phyloP scores from a whole-genome alignment of 1,140 invertebrate genomes.

The Hylaeus anthracinus region DNA sequence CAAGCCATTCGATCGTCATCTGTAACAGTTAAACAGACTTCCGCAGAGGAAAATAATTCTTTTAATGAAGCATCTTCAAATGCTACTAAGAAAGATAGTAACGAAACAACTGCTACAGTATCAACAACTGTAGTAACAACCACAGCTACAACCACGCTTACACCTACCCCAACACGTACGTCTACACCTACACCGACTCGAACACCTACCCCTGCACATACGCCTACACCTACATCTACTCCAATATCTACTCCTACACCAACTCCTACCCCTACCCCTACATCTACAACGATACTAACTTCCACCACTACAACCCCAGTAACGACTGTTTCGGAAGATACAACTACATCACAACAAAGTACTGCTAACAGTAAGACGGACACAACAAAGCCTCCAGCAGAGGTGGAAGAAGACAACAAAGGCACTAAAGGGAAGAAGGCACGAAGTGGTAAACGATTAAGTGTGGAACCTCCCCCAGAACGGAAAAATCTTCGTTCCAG shows the following conservation, averaged over 20 bases:
- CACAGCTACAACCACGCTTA: conserved; percentile 15
- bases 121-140: conserved; percentile 9
- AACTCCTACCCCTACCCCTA: background rate
- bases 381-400: conserved; percentile 47
- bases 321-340: conserved; percentile 28
- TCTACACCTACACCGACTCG: background rate
- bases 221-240: conserved; percentile 15
- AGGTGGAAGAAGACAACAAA: conserved; percentile 73
- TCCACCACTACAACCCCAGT: conserved; percentile 15
- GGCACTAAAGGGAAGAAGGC: conserved; percentile 73
- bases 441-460: conserved; percentile 73
- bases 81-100: conserved; percentile 46
- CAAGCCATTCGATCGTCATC: conserved; percentile 18
- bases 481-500: conserved; percentile 79
- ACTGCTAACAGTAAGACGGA: conserved; percentile 37
- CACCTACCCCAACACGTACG: background rate
- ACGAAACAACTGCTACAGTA: conserved; percentile 15
- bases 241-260: background rate
- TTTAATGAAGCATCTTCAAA: conserved; percentile 30
- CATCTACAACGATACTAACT: background rate
- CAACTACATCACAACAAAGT: conserved; percentile 32
- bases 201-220: background rate
- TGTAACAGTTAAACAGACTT: background rate
- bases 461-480: conserved; percentile 76
- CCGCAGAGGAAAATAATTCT: conserved; percentile 31